Evolutionary conservation across 2,888 invertebrate genomes (phyloP), one percentile per base, ranked within the genome.

Genomic region (Strigamia crassipes): DNA sequence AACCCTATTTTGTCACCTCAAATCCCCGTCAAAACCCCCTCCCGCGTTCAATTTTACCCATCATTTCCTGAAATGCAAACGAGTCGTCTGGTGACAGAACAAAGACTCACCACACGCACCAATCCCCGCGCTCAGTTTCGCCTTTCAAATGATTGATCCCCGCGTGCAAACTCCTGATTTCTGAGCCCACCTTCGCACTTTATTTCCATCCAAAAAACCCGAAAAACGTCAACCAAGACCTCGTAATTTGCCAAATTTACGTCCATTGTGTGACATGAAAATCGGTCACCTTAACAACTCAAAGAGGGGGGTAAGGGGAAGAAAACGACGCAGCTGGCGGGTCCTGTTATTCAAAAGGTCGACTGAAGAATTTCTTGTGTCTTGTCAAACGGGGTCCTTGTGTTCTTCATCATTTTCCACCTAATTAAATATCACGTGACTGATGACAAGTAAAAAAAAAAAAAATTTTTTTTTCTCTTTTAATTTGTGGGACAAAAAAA

Each of bases 181-280:
- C 51, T 51, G 51, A 51, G 51, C 51, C 51, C 51, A 51, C 51
- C 51, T 51, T 51, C 51, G 6, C 5, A 51, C 6, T 51, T 51
- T 51, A 51, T 51, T 51, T 12, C 51, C 12, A 51, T 51, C 51
- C 12, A 6, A 5, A n/a, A 51, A 51, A 51, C n/a, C 6, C 2
- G 51, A 18, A 51, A 51, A 51, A 51, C 15, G 51, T 51, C 51
- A 51, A 51, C 51, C 51, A 6, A 12, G n/a, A 13, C 18, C 51
- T 51, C 51, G 51, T 51, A 51, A 51, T 51, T 51, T 51, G 51
- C 51, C 51, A 51, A 51, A 51, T 51, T 51, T 51, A 51, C 51
- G 51, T 51, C 18, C 51, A 51, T 51, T 51, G 51, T 51, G 51
- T 51, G 51, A 51, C 51, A 51, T 18, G 18, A 51, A 51, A 51